Evolutionary conservation across 1,140 invertebrate species (phyloP), one percentile per base, ranked within the genome.

Genomic region (Odontomachus brunneus): DNA sequence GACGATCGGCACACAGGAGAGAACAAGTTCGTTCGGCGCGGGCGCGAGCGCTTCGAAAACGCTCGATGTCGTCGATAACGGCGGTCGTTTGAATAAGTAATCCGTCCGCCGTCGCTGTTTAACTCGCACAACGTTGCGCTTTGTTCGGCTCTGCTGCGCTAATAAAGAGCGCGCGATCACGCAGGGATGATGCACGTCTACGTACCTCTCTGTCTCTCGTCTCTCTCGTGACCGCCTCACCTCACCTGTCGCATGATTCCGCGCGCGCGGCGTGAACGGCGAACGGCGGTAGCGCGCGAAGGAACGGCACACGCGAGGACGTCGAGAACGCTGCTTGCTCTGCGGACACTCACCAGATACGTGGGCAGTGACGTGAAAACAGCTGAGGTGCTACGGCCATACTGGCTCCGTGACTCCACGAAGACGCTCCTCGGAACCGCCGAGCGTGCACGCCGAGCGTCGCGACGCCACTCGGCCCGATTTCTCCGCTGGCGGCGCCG

Each of bases 351-450:
- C 85, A 94, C 92, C 92, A 92, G 86, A 92, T 92, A 88, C 83
- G 84, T 81, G 82, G 69, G 86, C 85, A 92, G 75, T 83, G 83
- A 88, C 87, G 82, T 90, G 83, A 91, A 93, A 93, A 92, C 92
- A 93, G 92, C 92, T 92, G 91, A 90, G 90, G 78, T 85, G 83
- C 51, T 76, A 84, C 88, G 87, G 91, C 92, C 93, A 94, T 93
- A 94, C 90, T 93, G 86, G 60, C 88, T 87, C 87, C 38, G 65
- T 15, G 24, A 19, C 86, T 89, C 85, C 89, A 69, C 48, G 63
- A 19, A 44, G 24, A 65, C 57, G 85, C 90, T 91, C 85, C 90
- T 85, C 53, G 57, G 85, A 80, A 62, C 81, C 83, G 48, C 51
- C 9, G 67, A 38, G 51, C 22, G 81, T 73, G 53, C 69, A 83